A percentile compares a stretch with the other conserved stretches of the same genome.
These are phyloP conservation scores for Stichopus horrens DNA, from an alignment of 53 echinoderm and acorn worm genomes.

Conservation along the genomic window DNA sequence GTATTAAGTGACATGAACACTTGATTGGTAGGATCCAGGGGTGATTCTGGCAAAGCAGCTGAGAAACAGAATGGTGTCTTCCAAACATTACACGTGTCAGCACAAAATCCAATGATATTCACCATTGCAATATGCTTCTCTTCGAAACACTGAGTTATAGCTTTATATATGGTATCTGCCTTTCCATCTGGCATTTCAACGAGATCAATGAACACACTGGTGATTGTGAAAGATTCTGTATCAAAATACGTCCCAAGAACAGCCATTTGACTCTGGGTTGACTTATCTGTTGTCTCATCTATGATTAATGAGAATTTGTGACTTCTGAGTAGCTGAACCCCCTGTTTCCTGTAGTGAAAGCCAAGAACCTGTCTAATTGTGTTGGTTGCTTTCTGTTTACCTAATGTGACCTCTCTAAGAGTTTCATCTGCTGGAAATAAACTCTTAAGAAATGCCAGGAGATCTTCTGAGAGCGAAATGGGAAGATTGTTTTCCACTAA, in stretches of 20 bases:
- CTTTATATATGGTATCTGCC: conserved; percentile 43
- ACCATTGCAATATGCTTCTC: conserved; percentile 52
- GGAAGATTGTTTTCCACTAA: conserved; percentile 36
- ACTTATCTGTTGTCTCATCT: conserved; percentile 54
- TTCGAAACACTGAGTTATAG: conserved; percentile 38
- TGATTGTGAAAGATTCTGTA: conserved; percentile 29
- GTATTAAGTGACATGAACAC: conserved; percentile 54
- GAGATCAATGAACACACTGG: conserved; percentile 37
- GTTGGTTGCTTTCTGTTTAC: conserved; percentile 54
- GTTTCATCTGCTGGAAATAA: conserved; percentile 38
- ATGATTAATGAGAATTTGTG: conserved; percentile 46
- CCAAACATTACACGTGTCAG: conserved; percentile 56
- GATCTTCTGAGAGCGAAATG: conserved; percentile 16
- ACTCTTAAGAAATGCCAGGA: conserved; percentile 38
- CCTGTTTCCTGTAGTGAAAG: conserved; percentile 50
- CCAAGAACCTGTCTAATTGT: conserved; percentile 47
- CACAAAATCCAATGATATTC: conserved; percentile 47
- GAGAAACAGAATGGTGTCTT: conserved; percentile 40
- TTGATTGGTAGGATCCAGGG: conserved; percentile 51
- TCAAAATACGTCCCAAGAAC: conserved; percentile 54
- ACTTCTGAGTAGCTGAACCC: conserved; percentile 33
- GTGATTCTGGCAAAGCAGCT: conserved; percentile 37
- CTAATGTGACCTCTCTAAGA: conserved; percentile 29
- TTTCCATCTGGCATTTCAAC: conserved; percentile 42
- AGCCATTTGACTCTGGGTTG: conserved; percentile 51